A percentile compares a stretch with the other conserved stretches of the same genome.
Conservation (phyloP, 2,113 vertebrate species). For the Geococcyx californianus region DNA sequence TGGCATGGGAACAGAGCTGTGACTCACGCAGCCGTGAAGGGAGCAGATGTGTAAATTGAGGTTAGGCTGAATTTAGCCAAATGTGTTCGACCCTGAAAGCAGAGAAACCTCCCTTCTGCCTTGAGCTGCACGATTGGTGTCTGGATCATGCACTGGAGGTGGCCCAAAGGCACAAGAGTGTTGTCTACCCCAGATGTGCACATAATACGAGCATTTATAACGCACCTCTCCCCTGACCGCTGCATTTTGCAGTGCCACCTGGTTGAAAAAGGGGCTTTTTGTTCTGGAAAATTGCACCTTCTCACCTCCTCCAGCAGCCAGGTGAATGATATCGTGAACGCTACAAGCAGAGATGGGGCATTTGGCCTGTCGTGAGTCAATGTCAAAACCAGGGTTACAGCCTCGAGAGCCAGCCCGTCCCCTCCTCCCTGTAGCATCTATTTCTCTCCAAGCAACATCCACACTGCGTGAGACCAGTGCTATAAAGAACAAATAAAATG, state of each 20-base stretch:
- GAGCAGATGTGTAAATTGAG: not conserved
- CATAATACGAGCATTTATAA: not conserved
- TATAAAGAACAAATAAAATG: constrained; percentile 39
- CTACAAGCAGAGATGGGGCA: not conserved
- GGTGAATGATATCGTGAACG: not conserved
- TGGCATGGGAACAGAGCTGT: not conserved
- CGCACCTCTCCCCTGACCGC: fast-evolving
- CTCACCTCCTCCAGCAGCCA: not conserved
- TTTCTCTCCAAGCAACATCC: not conserved
- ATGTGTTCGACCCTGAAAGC: not conserved
- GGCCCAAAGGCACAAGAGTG: not conserved
- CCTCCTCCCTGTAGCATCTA: not conserved
- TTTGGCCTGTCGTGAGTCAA: not conserved
- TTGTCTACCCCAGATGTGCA: not conserved
- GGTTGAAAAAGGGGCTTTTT: not conserved
- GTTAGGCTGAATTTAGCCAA: not conserved
- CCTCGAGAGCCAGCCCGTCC: not conserved
- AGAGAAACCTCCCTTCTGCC: not conserved
- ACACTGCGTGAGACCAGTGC: not conserved
- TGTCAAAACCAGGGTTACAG: not conserved
- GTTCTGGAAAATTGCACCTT: not conserved
- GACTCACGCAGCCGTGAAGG: not conserved
- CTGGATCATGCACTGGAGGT: not conserved
- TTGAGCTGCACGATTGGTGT: not conserved
- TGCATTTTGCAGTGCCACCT: no score